A percentile compares a stretch with the other conserved stretches of the same genome.
These are phyloP conservation scores for Sternarchorhynchus goeldii DNA, from an alignment of 2,797 vertebrate genomes.

Conservation along the genomic window DNA sequence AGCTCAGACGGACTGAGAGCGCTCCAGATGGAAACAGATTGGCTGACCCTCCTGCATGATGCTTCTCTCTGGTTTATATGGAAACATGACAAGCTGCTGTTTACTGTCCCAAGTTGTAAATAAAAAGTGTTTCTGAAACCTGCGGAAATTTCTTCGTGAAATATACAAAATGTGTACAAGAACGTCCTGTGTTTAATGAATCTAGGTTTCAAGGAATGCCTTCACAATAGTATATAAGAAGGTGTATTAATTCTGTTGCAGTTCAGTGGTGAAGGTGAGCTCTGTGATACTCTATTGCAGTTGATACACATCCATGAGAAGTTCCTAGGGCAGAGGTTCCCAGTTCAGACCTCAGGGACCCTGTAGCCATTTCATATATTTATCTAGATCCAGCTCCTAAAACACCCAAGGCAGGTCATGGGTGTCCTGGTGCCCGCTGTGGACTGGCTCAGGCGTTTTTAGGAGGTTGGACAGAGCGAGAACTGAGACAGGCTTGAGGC, in stretches of 20 bases:
- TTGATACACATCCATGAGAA: constrained; percentile 7
- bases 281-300: constrained; percentile 12
- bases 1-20: background rate
- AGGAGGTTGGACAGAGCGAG: background rate
- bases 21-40: constrained; percentile 1
- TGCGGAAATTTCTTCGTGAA: constrained; percentile 32
- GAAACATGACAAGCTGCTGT: constrained; percentile 15
- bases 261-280: constrained; percentile 11
- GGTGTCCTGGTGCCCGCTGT: background rate
- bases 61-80: constrained; percentile 21
- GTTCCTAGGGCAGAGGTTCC: background rate
- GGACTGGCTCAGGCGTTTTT: background rate
- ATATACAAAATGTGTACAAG: constrained; percentile 24
- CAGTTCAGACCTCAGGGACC: constrained; percentile 16
- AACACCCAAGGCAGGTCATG: background rate
- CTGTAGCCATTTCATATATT: background rate
- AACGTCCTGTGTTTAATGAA: constrained; percentile 14
- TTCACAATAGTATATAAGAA: constrained; percentile 21
- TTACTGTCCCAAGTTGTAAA: constrained; percentile 43
- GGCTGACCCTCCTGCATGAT: constrained; percentile 28
- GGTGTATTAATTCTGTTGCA: background rate
- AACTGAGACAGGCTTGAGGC: constrained; percentile 5
- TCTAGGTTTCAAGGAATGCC: constrained; percentile 21
- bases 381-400: too few species aligned
- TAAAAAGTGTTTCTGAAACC: constrained; percentile 27